Percentiles rank a stretch among this genome's conserved stretches.
Conservation (phyloP, 2,888 invertebrate genomes). For the Netelia fuscicornis region DNA sequence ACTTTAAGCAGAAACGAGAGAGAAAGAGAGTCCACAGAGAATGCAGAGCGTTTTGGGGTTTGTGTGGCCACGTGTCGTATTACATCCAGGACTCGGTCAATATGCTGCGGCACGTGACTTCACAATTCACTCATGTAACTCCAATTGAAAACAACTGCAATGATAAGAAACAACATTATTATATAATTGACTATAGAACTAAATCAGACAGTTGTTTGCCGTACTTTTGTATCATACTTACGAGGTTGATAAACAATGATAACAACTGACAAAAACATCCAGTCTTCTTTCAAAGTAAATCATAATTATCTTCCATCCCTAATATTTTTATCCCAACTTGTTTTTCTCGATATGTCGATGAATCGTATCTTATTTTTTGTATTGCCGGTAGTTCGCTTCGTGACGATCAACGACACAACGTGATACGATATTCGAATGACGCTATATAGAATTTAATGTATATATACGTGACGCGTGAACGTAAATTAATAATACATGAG, state of each 20-base stretch:
- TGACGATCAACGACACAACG: slow-evolving; percentile 38
- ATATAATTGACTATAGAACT: not conserved
- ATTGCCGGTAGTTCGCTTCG: slow-evolving; percentile 13
- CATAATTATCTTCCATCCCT: not conserved
- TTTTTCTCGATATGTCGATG: slow-evolving; percentile 26
- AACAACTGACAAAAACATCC: not conserved
- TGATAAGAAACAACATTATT: not conserved
- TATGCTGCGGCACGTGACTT: slow-evolving; percentile 81
- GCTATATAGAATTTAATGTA: slow-evolving; percentile 22
- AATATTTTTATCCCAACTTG: not conserved
- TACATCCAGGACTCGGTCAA: slow-evolving; percentile 80
- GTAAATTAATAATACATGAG: slow-evolving; percentile 80
- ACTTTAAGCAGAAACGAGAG: not conserved
- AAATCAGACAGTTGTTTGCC: not conserved
- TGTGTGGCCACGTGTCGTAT: slow-evolving; percentile 82
- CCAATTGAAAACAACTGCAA: slow-evolving; percentile 25
- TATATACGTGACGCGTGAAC: slow-evolving; percentile 48
- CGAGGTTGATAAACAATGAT: not conserved
- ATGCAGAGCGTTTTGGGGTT: not conserved
- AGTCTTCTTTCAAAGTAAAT: not conserved
- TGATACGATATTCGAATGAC: slow-evolving; percentile 58
- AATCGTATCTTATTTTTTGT: not conserved
- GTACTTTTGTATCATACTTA: not conserved
- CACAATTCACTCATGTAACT: slow-evolving; percentile 54
- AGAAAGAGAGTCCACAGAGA: too few species aligned